phyloP scores from a whole-genome alignment of 2,797 vertebrate genomes.

The Sebastes kiyomatsui region DNA sequence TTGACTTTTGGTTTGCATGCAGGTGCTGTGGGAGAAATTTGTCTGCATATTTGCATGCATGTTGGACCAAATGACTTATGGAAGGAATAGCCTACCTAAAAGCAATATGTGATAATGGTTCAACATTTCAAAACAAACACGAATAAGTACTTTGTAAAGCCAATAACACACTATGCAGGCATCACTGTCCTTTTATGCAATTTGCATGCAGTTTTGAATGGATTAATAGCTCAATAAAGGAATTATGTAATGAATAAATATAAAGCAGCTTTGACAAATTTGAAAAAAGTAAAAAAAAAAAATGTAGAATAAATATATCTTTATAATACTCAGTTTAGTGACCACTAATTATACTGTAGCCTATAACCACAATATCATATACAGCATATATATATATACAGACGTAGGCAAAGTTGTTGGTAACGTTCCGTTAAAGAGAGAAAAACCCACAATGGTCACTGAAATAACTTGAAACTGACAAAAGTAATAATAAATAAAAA shows the following conservation, averaged over 20 bases:
- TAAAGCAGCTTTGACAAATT: background rate
- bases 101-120: background rate
- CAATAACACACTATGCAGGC: background rate
- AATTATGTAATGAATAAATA: background rate
- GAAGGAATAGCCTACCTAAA: background rate
- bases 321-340: background rate
- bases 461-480: too few species aligned
- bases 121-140: background rate
- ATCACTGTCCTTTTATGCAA: background rate
- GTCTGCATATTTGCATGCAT: conserved; percentile 50
- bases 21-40: background rate
- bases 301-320: background rate
- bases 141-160: background rate
- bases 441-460: too few species aligned
- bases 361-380: background rate
- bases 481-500: too few species aligned
- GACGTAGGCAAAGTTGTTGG: too few species aligned
- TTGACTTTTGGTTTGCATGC: conserved; percentile 66
- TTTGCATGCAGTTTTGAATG: background rate
- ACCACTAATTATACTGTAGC: background rate
- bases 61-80: background rate
- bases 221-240: background rate
- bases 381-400: too few species aligned
- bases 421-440: too few species aligned
- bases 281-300: background rate